Evolutionary conservation across 2,797 vertebrate species (phyloP), one percentile per base, ranked within the genome.

Genomic region (Prunella strophiata): DNA sequence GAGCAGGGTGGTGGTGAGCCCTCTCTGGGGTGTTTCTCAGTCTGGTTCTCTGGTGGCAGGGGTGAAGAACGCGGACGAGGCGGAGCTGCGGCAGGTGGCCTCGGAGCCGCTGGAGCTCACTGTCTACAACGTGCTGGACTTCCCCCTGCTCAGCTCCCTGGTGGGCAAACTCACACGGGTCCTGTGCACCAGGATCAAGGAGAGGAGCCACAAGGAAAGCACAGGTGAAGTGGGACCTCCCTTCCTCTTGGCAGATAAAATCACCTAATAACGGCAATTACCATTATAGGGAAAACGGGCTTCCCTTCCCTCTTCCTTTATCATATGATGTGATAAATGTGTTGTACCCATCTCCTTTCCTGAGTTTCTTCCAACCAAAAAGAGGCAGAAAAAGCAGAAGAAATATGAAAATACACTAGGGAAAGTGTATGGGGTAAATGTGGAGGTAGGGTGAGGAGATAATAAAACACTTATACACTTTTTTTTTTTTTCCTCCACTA

Each of bases 31-130:
- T 3, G 1, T 16, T 8, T 16, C 50, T 38, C 16, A 78, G 26
- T 5, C n/a, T 2, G 0, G 0, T 20, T 89, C 12, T 54, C 7
- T 25, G 71, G 18, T n/a, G 50, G 19, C 94, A 99, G 99, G 99
- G 8, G 99, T 99, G 92, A 99, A 99, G 97, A 99, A 99, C 0
- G 99, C 99, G 0, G 99, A 99, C 0, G 99, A 99, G 93, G 98
- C 98, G 0, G 99, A 99, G 95, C 92, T 99, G 93, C 98, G 97
- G 84, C 98, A 99, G 62, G 98, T 99, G 92, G 99, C 98, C 0
- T 99, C 99, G 0, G 98, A 98, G 63, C 99, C 99, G 0, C 96
- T 98, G 91, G 99, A 99, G 82, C 96, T 99, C 75, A 99, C 99
- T 0, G 98, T 99, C 10, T 99, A 99, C 97, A 99, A 98, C 0